phyloP scores from a whole-genome alignment of 2,888 invertebrate species.

The Bedellia somnulentella region DNA sequence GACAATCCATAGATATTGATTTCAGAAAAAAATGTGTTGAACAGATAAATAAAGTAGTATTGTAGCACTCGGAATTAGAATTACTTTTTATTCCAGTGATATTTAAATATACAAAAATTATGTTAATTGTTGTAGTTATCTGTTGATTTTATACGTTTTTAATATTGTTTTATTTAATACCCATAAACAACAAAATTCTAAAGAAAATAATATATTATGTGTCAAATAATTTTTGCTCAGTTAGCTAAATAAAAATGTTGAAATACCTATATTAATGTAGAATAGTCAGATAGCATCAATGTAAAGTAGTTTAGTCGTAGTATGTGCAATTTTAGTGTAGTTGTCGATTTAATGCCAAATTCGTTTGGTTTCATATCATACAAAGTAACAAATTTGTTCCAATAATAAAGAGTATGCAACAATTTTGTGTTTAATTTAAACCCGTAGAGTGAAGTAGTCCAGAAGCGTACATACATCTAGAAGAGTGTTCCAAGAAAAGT shows the following conservation, averaged over 20 bases:
- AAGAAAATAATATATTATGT: not conserved
- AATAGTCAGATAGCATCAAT: slow-evolving; percentile 14
- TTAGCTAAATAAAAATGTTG: not conserved
- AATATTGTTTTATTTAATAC: not conserved
- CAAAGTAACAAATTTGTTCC: slow-evolving; percentile 54
- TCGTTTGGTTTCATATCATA: slow-evolving; percentile 45
- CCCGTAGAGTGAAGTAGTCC: too few relatives aligned
- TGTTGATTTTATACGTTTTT: not conserved
- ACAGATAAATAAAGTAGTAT: too few relatives aligned
- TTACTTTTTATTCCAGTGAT: too few relatives aligned
- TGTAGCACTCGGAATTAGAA: too few relatives aligned
- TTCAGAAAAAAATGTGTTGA: too few relatives aligned
- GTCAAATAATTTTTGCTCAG: not conserved
- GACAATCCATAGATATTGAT: too few relatives aligned
- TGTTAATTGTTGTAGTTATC: not conserved
- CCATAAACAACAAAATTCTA: not conserved
- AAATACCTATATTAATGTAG: slow-evolving; percentile 9
- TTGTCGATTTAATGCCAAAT: slow-evolving; percentile 44
- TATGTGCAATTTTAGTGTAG: slow-evolving; percentile 49
- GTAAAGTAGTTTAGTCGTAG: slow-evolving; percentile 19
- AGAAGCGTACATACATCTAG: too few relatives aligned
- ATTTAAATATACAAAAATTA: too few relatives aligned
- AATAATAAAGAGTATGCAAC: too few relatives aligned
- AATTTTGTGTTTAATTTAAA: too few relatives aligned
- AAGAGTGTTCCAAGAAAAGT: too few relatives aligned